A percentile compares a stretch with the other conserved stretches of the same genome.
These are phyloP conservation scores for Ooceraea biroi DNA, from an alignment of 1,140 invertebrate species.

Conservation along the genomic window DNA sequence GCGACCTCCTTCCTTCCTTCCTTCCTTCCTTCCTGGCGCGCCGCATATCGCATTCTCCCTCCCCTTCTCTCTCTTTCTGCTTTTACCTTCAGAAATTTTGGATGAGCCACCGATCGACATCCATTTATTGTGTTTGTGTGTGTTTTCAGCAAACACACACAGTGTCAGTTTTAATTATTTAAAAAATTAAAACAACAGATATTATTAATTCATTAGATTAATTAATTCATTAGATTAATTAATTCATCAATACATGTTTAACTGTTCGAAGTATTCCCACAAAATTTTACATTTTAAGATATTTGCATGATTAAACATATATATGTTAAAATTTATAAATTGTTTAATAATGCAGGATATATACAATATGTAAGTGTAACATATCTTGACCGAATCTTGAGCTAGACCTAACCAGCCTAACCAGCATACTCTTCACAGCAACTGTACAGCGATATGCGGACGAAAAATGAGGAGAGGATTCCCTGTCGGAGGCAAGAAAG, in stretches of 20 bases:
- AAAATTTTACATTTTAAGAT: no score
- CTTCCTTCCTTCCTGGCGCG: slow-evolving; percentile 27
- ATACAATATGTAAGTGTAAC: no score
- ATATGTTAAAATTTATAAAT: no score
- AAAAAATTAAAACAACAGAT: not conserved
- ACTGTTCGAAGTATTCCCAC: not conserved
- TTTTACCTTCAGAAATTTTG: slow-evolving; percentile 40
- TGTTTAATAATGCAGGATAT: no score
- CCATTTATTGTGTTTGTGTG: no score
- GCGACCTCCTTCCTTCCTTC: slow-evolving; percentile 73
- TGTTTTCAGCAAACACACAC: not conserved
- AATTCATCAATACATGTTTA: slow-evolving; percentile 8
- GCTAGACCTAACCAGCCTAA: no score
- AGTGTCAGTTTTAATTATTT: slow-evolving; percentile 28
- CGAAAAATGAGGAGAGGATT: not conserved
- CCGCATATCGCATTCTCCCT: slow-evolving; percentile 14
- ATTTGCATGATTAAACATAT: no score
- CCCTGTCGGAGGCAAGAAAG: not conserved
- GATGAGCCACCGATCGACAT: slow-evolving; percentile 12
- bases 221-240: no score
- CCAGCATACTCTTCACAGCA: not conserved
- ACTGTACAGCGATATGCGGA: not conserved
- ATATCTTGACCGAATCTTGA: no score
- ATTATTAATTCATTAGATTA: no score
- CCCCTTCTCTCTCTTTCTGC: not conserved